phyloP scores from a whole-genome alignment of 2,888 invertebrate genomes.

The Brachyptera putata region DNA sequence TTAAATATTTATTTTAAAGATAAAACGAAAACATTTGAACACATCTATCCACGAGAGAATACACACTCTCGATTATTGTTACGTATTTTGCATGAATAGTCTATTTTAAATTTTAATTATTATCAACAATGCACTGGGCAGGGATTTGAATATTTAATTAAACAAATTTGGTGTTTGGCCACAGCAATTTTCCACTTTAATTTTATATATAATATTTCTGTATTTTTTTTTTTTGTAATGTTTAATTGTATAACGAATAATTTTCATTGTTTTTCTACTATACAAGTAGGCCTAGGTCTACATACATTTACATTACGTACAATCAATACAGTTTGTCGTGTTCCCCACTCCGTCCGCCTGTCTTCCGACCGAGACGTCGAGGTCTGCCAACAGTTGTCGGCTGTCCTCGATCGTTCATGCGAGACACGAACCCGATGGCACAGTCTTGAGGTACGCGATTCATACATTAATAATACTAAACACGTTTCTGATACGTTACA shows the following conservation, averaged over 20 bases:
- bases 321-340: too few species aligned
- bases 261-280: slow-evolving; percentile 15
- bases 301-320: slow-evolving; percentile 19
- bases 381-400: background rate
- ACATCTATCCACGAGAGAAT: too few species aligned
- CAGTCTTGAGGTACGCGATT: slow-evolving; percentile 7
- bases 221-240: background rate
- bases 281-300: slow-evolving; percentile 10
- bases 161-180: slow-evolving; percentile 2
- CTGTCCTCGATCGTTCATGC: background rate
- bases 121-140: background rate
- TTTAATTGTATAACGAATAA: slow-evolving; percentile 24
- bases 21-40: too few species aligned
- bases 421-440: slow-evolving; percentile 6
- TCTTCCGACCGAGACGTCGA: too few species aligned
- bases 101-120: background rate
- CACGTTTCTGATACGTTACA: slow-evolving; percentile 9
- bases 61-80: too few species aligned
- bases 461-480: slow-evolving; percentile 17
- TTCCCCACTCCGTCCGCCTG: too few species aligned
- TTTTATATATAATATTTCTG: slow-evolving; percentile 8
- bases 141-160: background rate
- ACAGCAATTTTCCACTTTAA: slow-evolving; percentile 12
- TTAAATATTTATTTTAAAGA: background rate
- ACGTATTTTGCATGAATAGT: too few species aligned